Conservation (phyloP, 2,888 invertebrate species). For the Eremobia ochroleuca region DNA sequence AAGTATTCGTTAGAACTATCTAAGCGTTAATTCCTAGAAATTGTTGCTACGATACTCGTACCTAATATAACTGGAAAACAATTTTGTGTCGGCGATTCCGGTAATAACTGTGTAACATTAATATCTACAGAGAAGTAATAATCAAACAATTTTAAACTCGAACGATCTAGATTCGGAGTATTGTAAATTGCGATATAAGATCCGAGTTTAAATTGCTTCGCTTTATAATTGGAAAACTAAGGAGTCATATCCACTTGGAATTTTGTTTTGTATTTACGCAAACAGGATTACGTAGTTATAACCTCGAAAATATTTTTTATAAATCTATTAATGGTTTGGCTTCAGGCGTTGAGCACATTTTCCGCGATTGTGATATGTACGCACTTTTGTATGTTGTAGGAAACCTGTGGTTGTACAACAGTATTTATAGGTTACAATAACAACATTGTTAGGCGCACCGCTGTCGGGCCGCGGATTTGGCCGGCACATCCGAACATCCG, state of each 20-base stretch:
- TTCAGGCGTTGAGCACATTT: background rate
- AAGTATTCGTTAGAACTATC: background rate
- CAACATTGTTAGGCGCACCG: constrained; percentile 56
- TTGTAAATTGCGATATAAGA: constrained; percentile 66
- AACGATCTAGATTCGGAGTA: constrained; percentile 56
- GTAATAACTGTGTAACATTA: constrained; percentile 21
- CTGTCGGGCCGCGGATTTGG: constrained; percentile 72
- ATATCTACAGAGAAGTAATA: constrained; percentile 45
- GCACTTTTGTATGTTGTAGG: background rate
- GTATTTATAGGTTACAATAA: constrained; percentile 27
- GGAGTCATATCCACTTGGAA: constrained; percentile 37
- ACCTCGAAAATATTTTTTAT: background rate
- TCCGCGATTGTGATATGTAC: background rate
- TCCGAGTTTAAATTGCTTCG: constrained; percentile 66
- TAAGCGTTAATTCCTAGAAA: constrained; percentile 10
- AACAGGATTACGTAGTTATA: constrained; percentile 8
- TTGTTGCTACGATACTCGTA: constrained; percentile 10
- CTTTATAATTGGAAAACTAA: constrained; percentile 72
- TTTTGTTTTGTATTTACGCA: constrained; percentile 19
- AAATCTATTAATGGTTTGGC: constrained; percentile 1
- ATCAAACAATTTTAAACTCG: constrained; percentile 62
- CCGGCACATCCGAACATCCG: constrained; percentile 77
- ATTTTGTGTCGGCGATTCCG: constrained; percentile 5
- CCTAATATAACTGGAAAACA: constrained; percentile 15
- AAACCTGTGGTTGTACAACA: background rate